Percentiles rank a stretch among this genome's conserved stretches.
Evolutionary conservation across 2,797 vertebrate species (phyloP).

Genomic region (Poeciliopsis paucimaculata): DNA sequence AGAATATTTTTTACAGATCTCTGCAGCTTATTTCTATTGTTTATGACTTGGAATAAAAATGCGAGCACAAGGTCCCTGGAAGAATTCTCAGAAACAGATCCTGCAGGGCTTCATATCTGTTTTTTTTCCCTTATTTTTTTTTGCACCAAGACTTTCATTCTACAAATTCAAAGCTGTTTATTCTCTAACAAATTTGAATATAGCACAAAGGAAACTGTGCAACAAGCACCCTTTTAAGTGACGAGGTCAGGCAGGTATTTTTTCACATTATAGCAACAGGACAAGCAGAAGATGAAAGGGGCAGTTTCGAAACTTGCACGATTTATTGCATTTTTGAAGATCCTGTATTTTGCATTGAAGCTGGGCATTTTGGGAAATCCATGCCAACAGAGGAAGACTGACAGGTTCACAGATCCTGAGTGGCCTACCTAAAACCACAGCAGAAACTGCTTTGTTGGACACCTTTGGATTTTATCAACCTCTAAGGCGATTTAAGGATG

Average conservation of each 20-base stretch:
- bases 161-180: background rate
- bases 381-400: background rate
- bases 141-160: slow-evolving; percentile 5
- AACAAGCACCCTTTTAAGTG: background rate
- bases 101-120: slow-evolving; percentile 24
- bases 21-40: slow-evolving; percentile 28
- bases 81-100: slow-evolving; percentile 28
- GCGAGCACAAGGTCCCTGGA: slow-evolving; percentile 36
- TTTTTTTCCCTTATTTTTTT: background rate
- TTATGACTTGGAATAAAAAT: slow-evolving; percentile 31
- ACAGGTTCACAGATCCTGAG: background rate
- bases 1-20: slow-evolving; percentile 3
- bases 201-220: background rate
- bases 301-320: background rate
- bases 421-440: background rate
- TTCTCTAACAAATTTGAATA: background rate
- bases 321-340: background rate
- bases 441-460: background rate
- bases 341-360: background rate
- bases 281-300: background rate
- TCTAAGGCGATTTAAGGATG: background rate
- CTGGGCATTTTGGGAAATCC: background rate
- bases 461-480: background rate
- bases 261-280: slow-evolving; percentile 4
- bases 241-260: slow-evolving; percentile 3